A percentile compares a stretch with the other conserved stretches of the same genome.
Conservation (phyloP, 2,797 vertebrate species). For the Sebastes minor region DNA sequence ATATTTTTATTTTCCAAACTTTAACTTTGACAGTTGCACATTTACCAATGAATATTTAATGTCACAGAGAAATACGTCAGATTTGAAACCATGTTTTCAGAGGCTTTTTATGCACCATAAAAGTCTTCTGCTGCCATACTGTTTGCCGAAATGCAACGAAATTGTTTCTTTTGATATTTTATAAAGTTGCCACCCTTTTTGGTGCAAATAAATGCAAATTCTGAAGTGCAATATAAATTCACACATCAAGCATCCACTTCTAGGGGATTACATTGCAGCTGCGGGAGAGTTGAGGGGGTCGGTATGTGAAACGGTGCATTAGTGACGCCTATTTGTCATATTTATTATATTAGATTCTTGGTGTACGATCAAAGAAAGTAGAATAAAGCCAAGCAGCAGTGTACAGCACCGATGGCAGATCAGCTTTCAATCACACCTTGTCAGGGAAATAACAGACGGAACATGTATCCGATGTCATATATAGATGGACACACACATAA, state of each 20-base stretch:
- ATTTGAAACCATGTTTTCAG: neutral
- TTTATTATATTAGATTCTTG: conserved; percentile 4
- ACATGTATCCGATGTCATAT: neutral
- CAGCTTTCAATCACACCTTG: conserved; percentile 17
- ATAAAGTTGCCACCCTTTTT: neutral
- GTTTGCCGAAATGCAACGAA: neutral
- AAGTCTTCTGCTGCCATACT: neutral
- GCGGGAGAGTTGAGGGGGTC: neutral
- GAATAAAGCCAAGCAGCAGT: neutral
- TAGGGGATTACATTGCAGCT: neutral
- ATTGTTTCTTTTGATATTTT: conserved; percentile 4
- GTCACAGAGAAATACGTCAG: neutral
- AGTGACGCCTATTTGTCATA: conserved; percentile 2
- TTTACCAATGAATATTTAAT: conserved; percentile 2
- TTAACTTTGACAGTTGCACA: neutral
- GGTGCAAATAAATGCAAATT: conserved; percentile 24
- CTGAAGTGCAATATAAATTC: neutral
- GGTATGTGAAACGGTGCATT: neutral
- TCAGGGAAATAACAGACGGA: conserved; percentile 4
- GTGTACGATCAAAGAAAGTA: conserved; percentile 16
- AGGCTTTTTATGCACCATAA: neutral
- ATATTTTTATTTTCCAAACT: neutral
- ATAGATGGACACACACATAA: conserved; percentile 16
- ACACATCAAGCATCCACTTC: neutral
- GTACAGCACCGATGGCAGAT: neutral